These are phyloP conservation scores for Phrynocephalus guinanensis DNA, from an alignment of 2,797 vertebrate genomes.

Conservation along the genomic window DNA sequence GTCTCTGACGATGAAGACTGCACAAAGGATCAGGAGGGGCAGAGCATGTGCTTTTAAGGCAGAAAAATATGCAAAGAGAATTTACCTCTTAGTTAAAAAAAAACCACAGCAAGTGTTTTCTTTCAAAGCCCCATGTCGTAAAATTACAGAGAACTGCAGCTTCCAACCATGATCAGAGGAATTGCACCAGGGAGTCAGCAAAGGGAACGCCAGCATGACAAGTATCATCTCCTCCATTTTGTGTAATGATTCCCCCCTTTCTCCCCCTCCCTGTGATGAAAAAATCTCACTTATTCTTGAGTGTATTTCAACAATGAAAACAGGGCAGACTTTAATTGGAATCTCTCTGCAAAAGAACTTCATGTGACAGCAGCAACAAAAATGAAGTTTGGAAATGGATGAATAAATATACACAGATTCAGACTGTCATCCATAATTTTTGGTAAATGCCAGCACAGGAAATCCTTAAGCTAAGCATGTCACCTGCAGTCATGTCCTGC, in stretches of 20 bases:
- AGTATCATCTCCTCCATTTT: slow-evolving; percentile 55
- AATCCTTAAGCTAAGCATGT: not conserved
- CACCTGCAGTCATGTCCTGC: not conserved
- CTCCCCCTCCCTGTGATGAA: not conserved
- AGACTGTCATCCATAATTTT: not conserved
- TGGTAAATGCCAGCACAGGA: not conserved
- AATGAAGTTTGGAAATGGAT: slow-evolving; percentile 28
- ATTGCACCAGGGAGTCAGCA: slow-evolving; percentile 50
- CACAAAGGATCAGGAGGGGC: not conserved
- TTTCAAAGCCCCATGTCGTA: slow-evolving; percentile 38
- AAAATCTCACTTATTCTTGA: slow-evolving; percentile 40
- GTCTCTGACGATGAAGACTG: not conserved
- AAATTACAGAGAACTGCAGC: slow-evolving; percentile 58
- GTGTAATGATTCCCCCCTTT: slow-evolving; percentile 45
- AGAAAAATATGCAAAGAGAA: slow-evolving; percentile 45
- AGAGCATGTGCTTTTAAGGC: not conserved
- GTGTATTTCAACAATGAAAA: slow-evolving; percentile 47
- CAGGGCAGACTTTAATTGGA: slow-evolving; percentile 35
- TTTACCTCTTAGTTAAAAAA: slow-evolving; percentile 27
- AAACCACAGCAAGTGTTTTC: slow-evolving; percentile 17
- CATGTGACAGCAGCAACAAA: slow-evolving; percentile 28
- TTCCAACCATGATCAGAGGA: slow-evolving; percentile 18
- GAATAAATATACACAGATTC: slow-evolving; percentile 29
- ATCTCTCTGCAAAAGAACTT: slow-evolving; percentile 46
- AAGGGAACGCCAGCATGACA: slow-evolving; percentile 50